Evolutionary conservation across 2,797 vertebrate genomes (phyloP).

Genomic region (Chelon labrosus): DNA sequence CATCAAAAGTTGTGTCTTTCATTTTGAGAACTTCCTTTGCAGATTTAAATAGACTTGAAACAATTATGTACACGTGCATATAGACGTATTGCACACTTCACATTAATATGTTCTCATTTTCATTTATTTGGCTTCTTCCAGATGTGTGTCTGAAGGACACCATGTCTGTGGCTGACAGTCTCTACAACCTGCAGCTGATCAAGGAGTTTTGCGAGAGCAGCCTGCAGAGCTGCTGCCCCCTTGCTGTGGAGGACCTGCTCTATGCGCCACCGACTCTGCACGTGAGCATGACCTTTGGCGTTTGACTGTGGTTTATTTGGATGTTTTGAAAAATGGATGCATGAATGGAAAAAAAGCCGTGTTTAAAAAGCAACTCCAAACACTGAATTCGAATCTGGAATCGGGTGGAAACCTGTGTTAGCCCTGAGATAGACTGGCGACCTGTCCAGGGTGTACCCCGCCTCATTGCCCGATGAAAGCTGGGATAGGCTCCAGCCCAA

Average conservation of each 20-base stretch:
- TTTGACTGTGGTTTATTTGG: neutral
- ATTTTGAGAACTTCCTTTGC: neutral
- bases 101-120: neutral
- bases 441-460: no score
- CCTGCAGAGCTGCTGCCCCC: slow-evolving; percentile 88
- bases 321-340: no score
- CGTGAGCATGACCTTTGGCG: slow-evolving; percentile 68
- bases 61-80: neutral
- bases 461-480: no score
- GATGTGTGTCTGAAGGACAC: slow-evolving; percentile 95
- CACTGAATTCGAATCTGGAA: neutral
- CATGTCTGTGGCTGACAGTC: slow-evolving; percentile 93
- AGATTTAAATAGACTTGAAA: neutral
- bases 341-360: neutral
- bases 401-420: no score
- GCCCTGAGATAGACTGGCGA: no score
- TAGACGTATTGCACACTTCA: neutral
- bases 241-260: slow-evolving; percentile 90
- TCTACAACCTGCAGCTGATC: slow-evolving; percentile 93
- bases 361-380: neutral
- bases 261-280: slow-evolving; percentile 88
- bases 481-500: no score
- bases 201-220: slow-evolving; percentile 86
- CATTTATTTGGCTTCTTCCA: slow-evolving; percentile 56
- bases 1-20: neutral